Conservation (phyloP, 2,797 vertebrate genomes). For the Scleropages formosus region DNA sequence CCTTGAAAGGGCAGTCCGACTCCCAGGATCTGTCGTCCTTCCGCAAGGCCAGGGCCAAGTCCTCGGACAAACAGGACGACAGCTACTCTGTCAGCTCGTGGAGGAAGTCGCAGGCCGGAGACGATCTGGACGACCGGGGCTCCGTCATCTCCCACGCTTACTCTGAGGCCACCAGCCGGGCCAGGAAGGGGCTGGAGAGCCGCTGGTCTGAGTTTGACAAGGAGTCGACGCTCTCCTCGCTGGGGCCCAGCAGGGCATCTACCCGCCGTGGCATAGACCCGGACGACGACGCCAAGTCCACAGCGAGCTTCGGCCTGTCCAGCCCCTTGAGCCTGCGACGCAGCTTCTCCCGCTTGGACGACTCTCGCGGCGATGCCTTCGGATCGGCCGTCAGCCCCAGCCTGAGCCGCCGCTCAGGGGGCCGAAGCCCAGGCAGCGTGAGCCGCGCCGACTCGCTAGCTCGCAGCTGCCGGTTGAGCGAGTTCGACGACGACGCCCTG, state of each 20-base stretch:
- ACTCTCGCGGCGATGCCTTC: conserved; percentile 44
- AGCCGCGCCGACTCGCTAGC: conserved; percentile 72
- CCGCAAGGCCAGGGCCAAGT: conserved; percentile 61
- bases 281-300: conserved; percentile 68
- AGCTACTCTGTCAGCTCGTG: conserved; percentile 55
- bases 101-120: conserved; percentile 58
- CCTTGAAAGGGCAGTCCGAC: conserved; percentile 72
- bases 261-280: conserved; percentile 59
- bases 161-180: conserved; percentile 68
- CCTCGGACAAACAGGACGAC: conserved; percentile 53
- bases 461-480: conserved; percentile 74
- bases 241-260: conserved; percentile 68
- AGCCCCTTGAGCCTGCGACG: conserved; percentile 59
- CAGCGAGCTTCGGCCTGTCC: conserved; percentile 64
- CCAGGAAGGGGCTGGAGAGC: conserved; percentile 76
- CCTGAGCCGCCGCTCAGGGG: conserved; percentile 59
- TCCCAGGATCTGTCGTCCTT: conserved; percentile 73
- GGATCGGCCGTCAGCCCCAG: conserved; percentile 59
- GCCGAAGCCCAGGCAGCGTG: conserved; percentile 64
- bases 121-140: conserved; percentile 60
- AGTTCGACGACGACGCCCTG: conserved; percentile 73
- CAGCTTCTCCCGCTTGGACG: conserved; percentile 66
- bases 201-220: conserved; percentile 78
- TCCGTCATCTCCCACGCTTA: conserved; percentile 74
- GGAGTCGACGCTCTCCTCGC: conserved; percentile 69